Evolutionary conservation across 2,888 invertebrate genomes (phyloP).

Genomic region (Leptopilina syphax): DNA sequence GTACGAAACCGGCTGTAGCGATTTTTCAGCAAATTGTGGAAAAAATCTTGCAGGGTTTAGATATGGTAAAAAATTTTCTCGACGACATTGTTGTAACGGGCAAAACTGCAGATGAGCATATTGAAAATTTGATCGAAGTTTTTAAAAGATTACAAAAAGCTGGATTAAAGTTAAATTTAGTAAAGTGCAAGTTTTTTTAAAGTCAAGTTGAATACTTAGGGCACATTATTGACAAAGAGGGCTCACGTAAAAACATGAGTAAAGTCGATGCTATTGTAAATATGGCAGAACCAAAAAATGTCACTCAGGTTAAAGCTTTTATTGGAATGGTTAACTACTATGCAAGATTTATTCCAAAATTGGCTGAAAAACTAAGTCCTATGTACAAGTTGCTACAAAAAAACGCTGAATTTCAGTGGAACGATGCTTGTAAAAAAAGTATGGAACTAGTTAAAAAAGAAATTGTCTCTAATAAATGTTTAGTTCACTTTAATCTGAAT

Average conservation of each 20-base stretch:
- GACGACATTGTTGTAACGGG: slow-evolving; percentile 68
- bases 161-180: slow-evolving; percentile 61
- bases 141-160: slow-evolving; percentile 58
- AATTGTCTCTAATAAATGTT: slow-evolving; percentile 36
- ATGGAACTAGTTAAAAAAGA: slow-evolving; percentile 40
- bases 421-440: slow-evolving; percentile 29
- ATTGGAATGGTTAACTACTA: slow-evolving; percentile 51
- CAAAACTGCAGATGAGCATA: slow-evolving; percentile 56
- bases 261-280: slow-evolving; percentile 53
- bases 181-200: slow-evolving; percentile 63
- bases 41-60: slow-evolving; percentile 60
- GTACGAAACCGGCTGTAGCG: slow-evolving; percentile 63
- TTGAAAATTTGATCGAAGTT: slow-evolving; percentile 59
- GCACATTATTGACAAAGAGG: slow-evolving; percentile 56
- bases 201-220: slow-evolving; percentile 67
- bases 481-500: slow-evolving; percentile 54
- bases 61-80: slow-evolving; percentile 52
- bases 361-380: slow-evolving; percentile 26
- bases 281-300: slow-evolving; percentile 44
- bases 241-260: slow-evolving; percentile 47
- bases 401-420: slow-evolving; percentile 38
- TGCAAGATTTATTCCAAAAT: slow-evolving; percentile 46
- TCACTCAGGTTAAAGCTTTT: slow-evolving; percentile 48
- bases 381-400: slow-evolving; percentile 37
- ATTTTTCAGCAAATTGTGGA: slow-evolving; percentile 70